Percentiles rank a stretch among this genome's conserved stretches.
Conservation (phyloP, 2,113 vertebrate genomes). For the Nothocercus nigrocapillus region DNA sequence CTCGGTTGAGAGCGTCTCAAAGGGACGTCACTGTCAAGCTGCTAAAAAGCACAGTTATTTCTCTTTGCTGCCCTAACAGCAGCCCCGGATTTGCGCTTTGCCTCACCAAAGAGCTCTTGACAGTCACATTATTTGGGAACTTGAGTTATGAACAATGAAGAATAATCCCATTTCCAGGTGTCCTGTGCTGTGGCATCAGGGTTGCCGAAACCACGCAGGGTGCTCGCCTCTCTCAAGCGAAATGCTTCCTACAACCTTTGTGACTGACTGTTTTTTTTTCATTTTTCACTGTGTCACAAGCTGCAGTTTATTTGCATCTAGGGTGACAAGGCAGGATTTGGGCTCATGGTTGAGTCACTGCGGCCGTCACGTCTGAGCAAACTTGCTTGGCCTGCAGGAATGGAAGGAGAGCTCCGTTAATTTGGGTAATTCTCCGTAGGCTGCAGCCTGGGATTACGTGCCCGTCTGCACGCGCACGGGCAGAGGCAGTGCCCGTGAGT, state of each 20-base stretch:
- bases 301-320: not conserved
- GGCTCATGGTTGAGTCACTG: not conserved
- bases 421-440: not conserved
- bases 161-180: not conserved
- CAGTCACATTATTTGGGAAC: not conserved
- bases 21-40: slow-evolving; percentile 33
- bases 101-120: not conserved
- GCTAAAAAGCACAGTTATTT: not conserved
- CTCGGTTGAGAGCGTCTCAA: slow-evolving; percentile 46
- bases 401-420: not conserved
- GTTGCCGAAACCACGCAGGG: not conserved
- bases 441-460: not conserved
- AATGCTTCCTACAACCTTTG: not conserved
- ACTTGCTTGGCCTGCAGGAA: not conserved
- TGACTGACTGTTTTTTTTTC: not conserved
- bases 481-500: not conserved
- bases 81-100: not conserved
- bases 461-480: not conserved
- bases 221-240: not conserved
- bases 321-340: not conserved
- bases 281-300: not conserved
- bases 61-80: not conserved
- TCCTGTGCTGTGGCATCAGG: not conserved
- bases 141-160: not conserved
- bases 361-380: not conserved